Evolutionary conservation across 2,797 vertebrate genomes (phyloP).

Genomic region (Valencia hispanica): DNA sequence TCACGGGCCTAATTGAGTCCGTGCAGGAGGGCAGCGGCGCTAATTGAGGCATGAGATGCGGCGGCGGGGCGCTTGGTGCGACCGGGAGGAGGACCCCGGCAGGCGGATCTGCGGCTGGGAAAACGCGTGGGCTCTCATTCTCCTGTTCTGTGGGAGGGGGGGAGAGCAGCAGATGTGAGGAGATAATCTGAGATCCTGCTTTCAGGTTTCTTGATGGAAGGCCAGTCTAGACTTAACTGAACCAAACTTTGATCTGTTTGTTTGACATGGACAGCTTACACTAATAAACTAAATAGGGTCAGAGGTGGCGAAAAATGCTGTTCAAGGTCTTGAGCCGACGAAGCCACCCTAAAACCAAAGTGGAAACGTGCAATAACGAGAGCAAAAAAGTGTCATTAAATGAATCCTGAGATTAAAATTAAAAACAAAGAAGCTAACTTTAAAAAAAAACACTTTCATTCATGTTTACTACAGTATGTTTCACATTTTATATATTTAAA

Average conservation of each 20-base stretch:
- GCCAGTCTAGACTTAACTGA: background rate
- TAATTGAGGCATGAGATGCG: constrained; percentile 94
- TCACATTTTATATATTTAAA: too few species aligned
- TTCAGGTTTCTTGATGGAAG: background rate
- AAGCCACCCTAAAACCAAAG: background rate
- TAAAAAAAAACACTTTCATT: background rate
- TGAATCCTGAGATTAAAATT: background rate
- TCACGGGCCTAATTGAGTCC: constrained; percentile 99
- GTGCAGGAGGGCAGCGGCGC: constrained; percentile 90
- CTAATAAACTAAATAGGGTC: background rate
- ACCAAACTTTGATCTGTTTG: background rate
- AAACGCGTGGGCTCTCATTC: background rate
- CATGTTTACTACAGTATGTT: background rate
- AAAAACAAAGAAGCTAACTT: background rate
- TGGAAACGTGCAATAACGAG: background rate
- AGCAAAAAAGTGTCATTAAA: background rate
- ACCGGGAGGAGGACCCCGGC: constrained; percentile 53
- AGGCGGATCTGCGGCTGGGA: constrained; percentile 14
- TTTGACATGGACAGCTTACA: background rate
- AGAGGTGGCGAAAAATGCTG: background rate
- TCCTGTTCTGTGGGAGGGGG: background rate
- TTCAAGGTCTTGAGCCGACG: too few species aligned
- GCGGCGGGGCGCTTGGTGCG: constrained; percentile 76
- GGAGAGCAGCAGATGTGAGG: background rate
- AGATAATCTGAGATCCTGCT: background rate